Conservation (phyloP, 2,797 vertebrate genomes). For the Manis javanica region DNA sequence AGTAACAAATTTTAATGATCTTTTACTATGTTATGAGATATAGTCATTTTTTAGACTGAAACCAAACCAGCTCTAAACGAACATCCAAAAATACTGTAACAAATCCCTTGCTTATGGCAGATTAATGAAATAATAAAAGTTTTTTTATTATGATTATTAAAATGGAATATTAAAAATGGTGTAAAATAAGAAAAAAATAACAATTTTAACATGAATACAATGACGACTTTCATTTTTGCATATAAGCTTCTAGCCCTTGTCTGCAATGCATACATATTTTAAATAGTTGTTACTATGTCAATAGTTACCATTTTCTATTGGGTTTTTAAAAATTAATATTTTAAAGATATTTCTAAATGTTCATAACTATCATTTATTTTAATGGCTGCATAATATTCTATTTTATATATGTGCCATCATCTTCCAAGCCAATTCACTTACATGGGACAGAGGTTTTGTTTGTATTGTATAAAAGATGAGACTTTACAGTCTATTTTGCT, state of each 20-base stretch:
- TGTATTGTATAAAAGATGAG: neutral
- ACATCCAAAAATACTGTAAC: neutral
- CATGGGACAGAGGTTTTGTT: neutral
- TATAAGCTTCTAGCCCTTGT: neutral
- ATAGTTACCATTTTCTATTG: slow-evolving; percentile 16
- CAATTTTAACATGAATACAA: neutral
- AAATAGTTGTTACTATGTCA: neutral
- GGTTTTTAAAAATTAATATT: neutral
- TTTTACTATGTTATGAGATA: slow-evolving; percentile 20
- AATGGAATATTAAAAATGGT: slow-evolving; percentile 1
- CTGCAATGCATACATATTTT: neutral
- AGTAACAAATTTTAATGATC: neutral
- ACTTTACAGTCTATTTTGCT: neutral
- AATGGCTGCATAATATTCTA: neutral
- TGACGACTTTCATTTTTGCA: slow-evolving; percentile 38
- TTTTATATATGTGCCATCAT: neutral
- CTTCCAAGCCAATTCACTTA: neutral
- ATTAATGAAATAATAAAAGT: neutral
- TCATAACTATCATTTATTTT: neutral
- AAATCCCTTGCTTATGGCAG: neutral
- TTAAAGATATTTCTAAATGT: slow-evolving; percentile 34
- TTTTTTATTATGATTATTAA: neutral
- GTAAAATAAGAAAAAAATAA: slow-evolving; percentile 25
- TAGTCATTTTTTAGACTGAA: slow-evolving; percentile 28
- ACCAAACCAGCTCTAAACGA: neutral